Evolutionary conservation across 2,113 vertebrate genomes (phyloP).

Genomic region (Rhinichthys klamathensis): DNA sequence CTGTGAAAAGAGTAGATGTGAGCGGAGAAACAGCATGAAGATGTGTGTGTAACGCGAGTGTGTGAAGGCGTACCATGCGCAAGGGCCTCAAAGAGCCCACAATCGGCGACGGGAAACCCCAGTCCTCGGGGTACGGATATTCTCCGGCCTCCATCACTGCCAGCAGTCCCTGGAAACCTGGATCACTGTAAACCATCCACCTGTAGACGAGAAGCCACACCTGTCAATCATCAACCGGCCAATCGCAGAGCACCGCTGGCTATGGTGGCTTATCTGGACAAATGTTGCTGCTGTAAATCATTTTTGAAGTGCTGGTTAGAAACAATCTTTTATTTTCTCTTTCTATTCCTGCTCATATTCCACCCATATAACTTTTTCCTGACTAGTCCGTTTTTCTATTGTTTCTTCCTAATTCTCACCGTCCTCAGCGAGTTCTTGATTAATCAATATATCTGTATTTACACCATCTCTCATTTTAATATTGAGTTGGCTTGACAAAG

Average conservation of each 20-base stretch:
- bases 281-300: not conserved
- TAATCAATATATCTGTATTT: too few relatives aligned
- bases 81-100: constrained; percentile 88
- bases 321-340: not conserved
- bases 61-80: constrained; percentile 81
- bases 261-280: not conserved
- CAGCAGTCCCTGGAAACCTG: constrained; percentile 85
- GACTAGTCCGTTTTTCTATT: not conserved
- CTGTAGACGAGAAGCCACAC: constrained; percentile 64
- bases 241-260: not conserved
- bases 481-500: not conserved
- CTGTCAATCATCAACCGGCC: not conserved
- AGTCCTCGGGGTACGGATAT: constrained; percentile 86
- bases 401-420: not conserved
- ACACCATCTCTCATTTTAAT: not conserved
- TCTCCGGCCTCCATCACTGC: constrained; percentile 85
- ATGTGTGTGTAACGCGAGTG: not conserved
- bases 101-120: constrained; percentile 84
- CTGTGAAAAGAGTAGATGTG: constrained; percentile 67
- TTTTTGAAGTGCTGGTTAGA: too few relatives aligned
- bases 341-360: not conserved
- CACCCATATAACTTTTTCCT: not conserved
- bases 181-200: constrained; percentile 92
- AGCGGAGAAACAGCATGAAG: not conserved
- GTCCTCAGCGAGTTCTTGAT: not conserved